Conservation (phyloP, 2,888 invertebrate genomes). For the Coremacera marginata region DNA sequence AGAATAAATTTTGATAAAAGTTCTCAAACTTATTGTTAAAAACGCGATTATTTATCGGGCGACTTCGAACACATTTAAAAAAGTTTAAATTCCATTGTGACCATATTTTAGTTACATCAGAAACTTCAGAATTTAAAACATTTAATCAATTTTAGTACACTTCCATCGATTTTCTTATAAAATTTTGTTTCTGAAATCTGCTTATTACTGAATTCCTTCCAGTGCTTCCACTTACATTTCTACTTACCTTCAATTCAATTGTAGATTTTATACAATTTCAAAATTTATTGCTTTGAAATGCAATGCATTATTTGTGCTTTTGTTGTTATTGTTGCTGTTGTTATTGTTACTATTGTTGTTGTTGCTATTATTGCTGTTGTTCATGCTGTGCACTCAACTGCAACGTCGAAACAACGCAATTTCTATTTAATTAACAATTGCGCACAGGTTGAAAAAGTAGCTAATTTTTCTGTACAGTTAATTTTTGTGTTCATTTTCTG, state of each 20-base stretch:
- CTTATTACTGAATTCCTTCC: too few relatives aligned
- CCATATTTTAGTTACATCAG: too few relatives aligned
- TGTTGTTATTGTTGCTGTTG: background rate
- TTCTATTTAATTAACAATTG: conserved; percentile 23
- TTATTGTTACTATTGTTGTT: background rate
- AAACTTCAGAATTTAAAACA: too few relatives aligned
- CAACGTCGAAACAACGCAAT: conserved; percentile 18
- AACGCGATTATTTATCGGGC: too few relatives aligned
- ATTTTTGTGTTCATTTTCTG: background rate
- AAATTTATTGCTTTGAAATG: conserved; percentile 4
- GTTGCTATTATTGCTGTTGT: background rate
- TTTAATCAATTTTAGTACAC: too few relatives aligned
- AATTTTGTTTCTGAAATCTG: too few relatives aligned
- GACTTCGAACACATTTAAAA: too few relatives aligned
- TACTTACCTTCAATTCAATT: background rate
- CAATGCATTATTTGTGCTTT: background rate
- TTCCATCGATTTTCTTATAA: too few relatives aligned
- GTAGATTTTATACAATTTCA: background rate
- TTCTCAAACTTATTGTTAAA: too few relatives aligned
- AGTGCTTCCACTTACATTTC: too few relatives aligned
- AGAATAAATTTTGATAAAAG: too few relatives aligned
- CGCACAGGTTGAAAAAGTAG: conserved; percentile 12
- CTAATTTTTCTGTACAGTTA: background rate
- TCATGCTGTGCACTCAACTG: background rate
- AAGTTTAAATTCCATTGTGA: too few relatives aligned